Evolutionary conservation across 2,113 vertebrate species (phyloP), one percentile per base, ranked within the genome.

Genomic region (Lathamus discolor): DNA sequence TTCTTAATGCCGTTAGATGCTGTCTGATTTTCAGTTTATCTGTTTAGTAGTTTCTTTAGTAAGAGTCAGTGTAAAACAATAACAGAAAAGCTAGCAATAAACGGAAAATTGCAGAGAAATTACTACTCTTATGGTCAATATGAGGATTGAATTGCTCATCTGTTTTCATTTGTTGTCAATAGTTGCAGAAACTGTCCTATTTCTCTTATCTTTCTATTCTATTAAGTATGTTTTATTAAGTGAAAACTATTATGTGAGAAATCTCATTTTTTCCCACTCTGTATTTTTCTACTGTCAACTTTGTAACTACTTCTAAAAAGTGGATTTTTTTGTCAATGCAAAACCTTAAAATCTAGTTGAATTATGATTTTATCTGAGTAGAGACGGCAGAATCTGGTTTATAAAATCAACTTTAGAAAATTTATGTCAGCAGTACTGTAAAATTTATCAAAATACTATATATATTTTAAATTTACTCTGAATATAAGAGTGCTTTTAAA

Each of bases 151-250:
- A 83, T 90, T 77, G 28, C 3, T 3, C 18, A 76, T 86, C 29
- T 83, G 3, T 92, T 94, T 92, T 93, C 39, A 88, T 93, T 92
- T 95, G 4, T 62, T 88, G 61, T 81, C 76, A 88, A 23, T 78
- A 75, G 51, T 68, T 90, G 51, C 48, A 82, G 55, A 92, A 83
- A 49, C 0, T 0, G 4, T 83, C 10, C 39, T 88, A 28, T 74
- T 88, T 90, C 16, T 82, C 11, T 55, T 89, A 19, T 7, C 64
- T 84, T 94, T 90, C 9, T 90, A 12, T 64, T 92, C 25, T 76
- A 25, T 76, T 94, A 90, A 92, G 61, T 75, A 72, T 27, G 6
- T 8, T 83, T 66, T 82, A 55, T 64, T 90, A 83, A 70, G 37
- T 64, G 55, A 69, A 80, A 43, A 15, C 3, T 73, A 7, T 44